Conservation (phyloP, 2,113 vertebrate genomes). For the human (Homo sapiens) region GRCh38 chr9:86322001-86322500, state of each 20-base stretch:
- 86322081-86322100: too few species aligned
- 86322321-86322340: slow-evolving; percentile 94
- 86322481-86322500: slow-evolving; percentile 56
- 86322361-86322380: slow-evolving; percentile 88
- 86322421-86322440: slow-evolving; percentile 94
- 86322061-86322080: not conserved
- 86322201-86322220: not conserved
- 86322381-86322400: slow-evolving; percentile 92
- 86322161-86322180: not conserved
- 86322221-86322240: not conserved
- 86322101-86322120: not conserved
- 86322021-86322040: not conserved
- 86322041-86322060: not conserved
- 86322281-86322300: not conserved
- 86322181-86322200: not conserved
- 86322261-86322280: not conserved
- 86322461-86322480: slow-evolving; percentile 91
- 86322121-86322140: not conserved
- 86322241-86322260: not conserved
- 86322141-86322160: not conserved
- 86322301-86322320: slow-evolving; percentile 73
- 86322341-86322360: slow-evolving; percentile 89
- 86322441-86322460: slow-evolving; percentile 95
- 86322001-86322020: not conserved
- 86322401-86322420: slow-evolving; percentile 97